Evolutionary conservation across 2,888 invertebrate genomes (phyloP).

Genomic region (Cephus nigrinus): DNA sequence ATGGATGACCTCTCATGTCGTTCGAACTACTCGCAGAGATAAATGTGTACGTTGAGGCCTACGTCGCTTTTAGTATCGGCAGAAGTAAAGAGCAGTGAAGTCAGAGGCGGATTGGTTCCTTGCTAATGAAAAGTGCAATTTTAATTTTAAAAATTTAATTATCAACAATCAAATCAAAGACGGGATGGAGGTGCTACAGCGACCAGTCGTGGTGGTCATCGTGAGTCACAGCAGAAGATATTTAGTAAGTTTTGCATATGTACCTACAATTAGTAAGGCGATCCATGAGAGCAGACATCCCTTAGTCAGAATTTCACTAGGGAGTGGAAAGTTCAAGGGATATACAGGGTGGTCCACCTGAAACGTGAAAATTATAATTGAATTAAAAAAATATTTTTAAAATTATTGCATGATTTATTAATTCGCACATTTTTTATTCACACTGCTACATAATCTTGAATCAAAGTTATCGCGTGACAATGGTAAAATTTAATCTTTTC

Average conservation of each 20-base stretch:
- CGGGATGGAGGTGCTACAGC: slow-evolving; percentile 49
- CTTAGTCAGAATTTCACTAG: not conserved
- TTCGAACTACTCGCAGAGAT: slow-evolving; percentile 61
- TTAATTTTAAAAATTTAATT: not conserved
- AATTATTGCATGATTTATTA: not conserved
- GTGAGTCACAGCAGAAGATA: slow-evolving; percentile 34
- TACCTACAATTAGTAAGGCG: not conserved
- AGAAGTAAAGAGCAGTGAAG: slow-evolving; percentile 36
- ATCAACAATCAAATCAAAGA: not conserved
- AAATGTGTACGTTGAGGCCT: slow-evolving; percentile 61
- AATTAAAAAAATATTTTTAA: not conserved
- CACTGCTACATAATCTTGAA: not conserved
- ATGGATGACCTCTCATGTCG: slow-evolving; percentile 63
- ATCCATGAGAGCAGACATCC: not conserved
- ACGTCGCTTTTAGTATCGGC: slow-evolving; percentile 58
- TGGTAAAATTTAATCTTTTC: not conserved
- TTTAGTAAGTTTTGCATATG: slow-evolving; percentile 46
- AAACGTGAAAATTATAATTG: not conserved
- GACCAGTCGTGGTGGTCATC: slow-evolving; percentile 41
- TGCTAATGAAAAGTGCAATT: not conserved
- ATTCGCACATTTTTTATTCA: not conserved
- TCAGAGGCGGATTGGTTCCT: not conserved
- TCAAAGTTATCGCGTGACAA: not conserved
- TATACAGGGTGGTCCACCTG: not conserved
- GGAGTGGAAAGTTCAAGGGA: not conserved